phyloP scores from a whole-genome alignment of 2,113 vertebrate species.

The Acrocephalus arundinaceus region DNA sequence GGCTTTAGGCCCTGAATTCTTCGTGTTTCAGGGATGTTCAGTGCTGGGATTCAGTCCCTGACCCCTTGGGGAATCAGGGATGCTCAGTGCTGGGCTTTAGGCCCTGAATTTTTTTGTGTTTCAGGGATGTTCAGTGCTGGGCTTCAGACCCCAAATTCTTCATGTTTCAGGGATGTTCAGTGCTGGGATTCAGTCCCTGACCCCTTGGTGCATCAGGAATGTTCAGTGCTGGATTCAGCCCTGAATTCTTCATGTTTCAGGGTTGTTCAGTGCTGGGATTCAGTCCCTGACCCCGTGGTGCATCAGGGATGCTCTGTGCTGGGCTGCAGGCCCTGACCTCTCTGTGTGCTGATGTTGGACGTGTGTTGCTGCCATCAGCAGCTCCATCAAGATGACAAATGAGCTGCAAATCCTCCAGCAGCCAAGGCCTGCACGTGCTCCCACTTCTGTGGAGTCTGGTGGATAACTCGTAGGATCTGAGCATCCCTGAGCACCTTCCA shows the following conservation, averaged over 20 bases:
- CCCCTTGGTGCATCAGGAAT: too few species aligned
- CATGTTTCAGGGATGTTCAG: fast-evolving
- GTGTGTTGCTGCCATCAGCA: background rate
- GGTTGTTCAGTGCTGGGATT: background rate
- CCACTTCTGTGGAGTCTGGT: background rate
- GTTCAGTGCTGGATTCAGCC: too few species aligned
- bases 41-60: too few species aligned
- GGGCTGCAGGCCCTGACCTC: background rate
- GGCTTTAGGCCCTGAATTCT: too few species aligned
- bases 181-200: too few species aligned
- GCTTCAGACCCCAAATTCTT: background rate
- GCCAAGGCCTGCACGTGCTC: background rate
- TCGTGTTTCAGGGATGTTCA: too few species aligned
- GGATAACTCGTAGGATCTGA: background rate
- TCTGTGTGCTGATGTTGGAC: background rate
- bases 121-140: background rate
- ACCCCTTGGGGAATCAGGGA: too few species aligned
- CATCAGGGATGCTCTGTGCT: fast-evolving
- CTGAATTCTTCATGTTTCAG: too few species aligned
- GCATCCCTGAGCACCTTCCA: background rate
- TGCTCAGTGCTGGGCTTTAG: background rate
- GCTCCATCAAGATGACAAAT: background rate
- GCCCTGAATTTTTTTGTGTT: background rate
- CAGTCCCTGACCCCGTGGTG: background rate
- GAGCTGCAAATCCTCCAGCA: background rate